Evolutionary conservation across 1,140 invertebrate species (phyloP).

Genomic region (Dufourea novaeangliae): DNA sequence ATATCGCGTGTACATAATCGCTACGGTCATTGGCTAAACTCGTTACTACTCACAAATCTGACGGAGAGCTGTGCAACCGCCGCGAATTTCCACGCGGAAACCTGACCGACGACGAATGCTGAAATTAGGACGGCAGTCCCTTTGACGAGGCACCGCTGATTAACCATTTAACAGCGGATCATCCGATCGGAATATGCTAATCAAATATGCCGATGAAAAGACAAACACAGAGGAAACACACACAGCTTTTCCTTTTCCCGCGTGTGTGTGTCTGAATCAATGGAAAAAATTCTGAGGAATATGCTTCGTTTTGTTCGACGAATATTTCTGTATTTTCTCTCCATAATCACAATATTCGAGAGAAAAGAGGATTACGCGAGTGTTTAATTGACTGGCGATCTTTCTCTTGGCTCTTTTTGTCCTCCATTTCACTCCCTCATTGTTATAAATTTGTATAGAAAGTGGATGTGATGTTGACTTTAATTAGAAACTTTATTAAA

Average conservation of each 20-base stretch:
- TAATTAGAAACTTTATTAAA: no score
- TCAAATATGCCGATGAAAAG: neutral
- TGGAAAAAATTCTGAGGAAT: no score
- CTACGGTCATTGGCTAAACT: conserved; percentile 55
- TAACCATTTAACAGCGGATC: neutral
- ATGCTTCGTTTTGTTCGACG: no score
- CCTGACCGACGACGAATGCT: neutral
- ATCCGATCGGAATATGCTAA: neutral
- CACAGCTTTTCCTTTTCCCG: neutral
- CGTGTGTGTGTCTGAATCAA: no score
- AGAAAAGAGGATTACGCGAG: no score
- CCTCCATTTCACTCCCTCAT: no score
- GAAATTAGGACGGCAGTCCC: neutral
- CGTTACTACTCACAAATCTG: conserved; percentile 46
- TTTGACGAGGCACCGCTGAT: conserved; percentile 18
- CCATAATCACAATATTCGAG: no score
- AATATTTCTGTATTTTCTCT: no score
- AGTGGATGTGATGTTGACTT: no score
- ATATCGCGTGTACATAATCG: conserved; percentile 56
- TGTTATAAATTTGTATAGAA: no score
- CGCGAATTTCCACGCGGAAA: conserved; percentile 27
- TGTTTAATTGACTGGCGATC: no score
- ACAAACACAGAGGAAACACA: neutral
- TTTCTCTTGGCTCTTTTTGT: no score
- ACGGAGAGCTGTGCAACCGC: conserved; percentile 15